phyloP scores from a whole-genome alignment of 2,113 vertebrate genomes.

The Gila orcuttii region DNA sequence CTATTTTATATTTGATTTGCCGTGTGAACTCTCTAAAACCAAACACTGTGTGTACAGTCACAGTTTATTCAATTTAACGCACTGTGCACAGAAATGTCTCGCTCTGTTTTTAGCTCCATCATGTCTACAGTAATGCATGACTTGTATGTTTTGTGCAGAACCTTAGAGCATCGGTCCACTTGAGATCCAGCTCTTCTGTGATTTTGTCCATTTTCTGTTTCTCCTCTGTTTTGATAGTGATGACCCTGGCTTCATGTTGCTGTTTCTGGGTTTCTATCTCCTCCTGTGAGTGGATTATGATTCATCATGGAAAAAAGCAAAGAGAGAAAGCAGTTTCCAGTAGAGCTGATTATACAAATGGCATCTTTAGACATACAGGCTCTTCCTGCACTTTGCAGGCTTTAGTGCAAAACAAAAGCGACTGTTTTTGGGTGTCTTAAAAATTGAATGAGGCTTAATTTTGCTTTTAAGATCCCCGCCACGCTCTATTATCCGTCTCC shows the following conservation, averaged over 20 bases:
- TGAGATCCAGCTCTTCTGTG: slow-evolving; percentile 89
- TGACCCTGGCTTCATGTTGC: slow-evolving; percentile 85
- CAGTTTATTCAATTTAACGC: slow-evolving; percentile 21
- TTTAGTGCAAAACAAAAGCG: slow-evolving; percentile 27
- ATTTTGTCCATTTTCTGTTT: slow-evolving; percentile 90
- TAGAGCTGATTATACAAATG: slow-evolving; percentile 39
- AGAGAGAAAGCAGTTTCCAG: slow-evolving; percentile 27
- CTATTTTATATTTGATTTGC: slow-evolving; percentile 32
- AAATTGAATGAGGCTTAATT: slow-evolving; percentile 51
- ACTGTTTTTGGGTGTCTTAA: slow-evolving; percentile 22
- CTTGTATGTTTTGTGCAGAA: slow-evolving; percentile 54
- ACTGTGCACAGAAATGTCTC: not conserved
- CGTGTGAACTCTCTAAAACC: slow-evolving; percentile 5
- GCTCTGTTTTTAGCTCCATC: not conserved
- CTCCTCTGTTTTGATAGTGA: slow-evolving; percentile 86
- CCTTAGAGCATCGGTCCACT: slow-evolving; percentile 95
- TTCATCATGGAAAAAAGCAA: slow-evolving; percentile 40
- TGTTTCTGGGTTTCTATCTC: slow-evolving; percentile 90
- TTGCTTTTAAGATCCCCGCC: slow-evolving; percentile 35
- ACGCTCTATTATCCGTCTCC: slow-evolving; percentile 31
- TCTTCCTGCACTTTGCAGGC: slow-evolving; percentile 29
- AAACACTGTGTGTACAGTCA: slow-evolving; percentile 13
- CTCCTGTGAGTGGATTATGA: slow-evolving; percentile 71
- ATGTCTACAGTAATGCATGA: not conserved
- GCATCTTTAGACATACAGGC: slow-evolving; percentile 10